Conservation (phyloP, 2,888 invertebrate genomes). For the Chrysomela aeneicollis region DNA sequence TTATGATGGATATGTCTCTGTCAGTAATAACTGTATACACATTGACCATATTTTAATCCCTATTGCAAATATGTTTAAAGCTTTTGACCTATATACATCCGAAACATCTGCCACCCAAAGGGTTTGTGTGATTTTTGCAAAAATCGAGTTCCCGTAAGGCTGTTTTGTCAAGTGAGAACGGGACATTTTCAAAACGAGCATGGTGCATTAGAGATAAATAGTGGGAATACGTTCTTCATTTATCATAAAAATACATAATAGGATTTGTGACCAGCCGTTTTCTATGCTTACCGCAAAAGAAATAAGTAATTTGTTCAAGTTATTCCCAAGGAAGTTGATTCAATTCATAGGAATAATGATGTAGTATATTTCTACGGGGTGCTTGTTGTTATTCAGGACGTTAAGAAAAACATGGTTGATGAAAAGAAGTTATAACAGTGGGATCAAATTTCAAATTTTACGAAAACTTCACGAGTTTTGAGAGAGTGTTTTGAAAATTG, state of each 20-base stretch:
- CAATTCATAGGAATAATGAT: background rate
- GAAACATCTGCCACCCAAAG: conserved; percentile 49
- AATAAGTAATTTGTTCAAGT: background rate
- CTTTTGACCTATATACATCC: conserved; percentile 54
- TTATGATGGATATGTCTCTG: conserved; percentile 61
- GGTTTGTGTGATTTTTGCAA: conserved; percentile 46
- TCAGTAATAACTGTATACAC: conserved; percentile 55
- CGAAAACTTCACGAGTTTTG: too few relatives aligned
- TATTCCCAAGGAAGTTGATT: background rate
- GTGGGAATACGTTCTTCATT: conserved; percentile 29
- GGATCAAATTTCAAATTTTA: too few relatives aligned
- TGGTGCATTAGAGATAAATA: conserved; percentile 39
- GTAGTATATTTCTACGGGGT: too few relatives aligned
- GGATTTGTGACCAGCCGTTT: conserved; percentile 8
- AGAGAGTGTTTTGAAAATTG: too few relatives aligned
- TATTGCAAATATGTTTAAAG: conserved; percentile 53
- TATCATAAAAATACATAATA: conserved; percentile 23
- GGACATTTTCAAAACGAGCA: conserved; percentile 33
- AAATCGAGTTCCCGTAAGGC: conserved; percentile 41
- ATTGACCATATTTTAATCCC: conserved; percentile 54
- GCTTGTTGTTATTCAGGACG: too few relatives aligned
- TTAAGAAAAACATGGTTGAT: too few relatives aligned
- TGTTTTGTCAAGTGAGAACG: conserved; percentile 38
- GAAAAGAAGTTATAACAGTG: too few relatives aligned
- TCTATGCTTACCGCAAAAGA: background rate